Base-by-base conservation (phyloP, 2,797 vertebrate species). In the Melanotaenia parkinsoni region DNA sequence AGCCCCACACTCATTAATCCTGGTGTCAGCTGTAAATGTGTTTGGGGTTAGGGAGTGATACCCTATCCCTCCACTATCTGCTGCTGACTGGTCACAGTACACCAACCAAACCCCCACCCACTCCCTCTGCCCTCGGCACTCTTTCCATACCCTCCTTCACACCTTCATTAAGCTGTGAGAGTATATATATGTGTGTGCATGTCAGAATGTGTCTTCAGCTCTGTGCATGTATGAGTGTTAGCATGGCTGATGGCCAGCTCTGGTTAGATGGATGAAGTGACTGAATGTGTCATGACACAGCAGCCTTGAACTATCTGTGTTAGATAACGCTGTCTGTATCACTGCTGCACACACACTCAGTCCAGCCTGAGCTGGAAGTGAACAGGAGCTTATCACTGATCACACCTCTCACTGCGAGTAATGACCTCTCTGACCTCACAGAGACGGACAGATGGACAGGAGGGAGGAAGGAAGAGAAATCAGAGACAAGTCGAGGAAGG, bases 1-100 rank as follows among this genome's bases (percentile, higher is more conserved):
- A 80, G 92, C 90, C 93, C 94, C 87, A 91, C 72, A 71, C 94
- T 94, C 96, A 97, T 98, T 96, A 96, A 98, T 98, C 97, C 97
- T 95, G 81, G 91, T 96, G 96, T 96, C 97, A 97, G 94, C 92
- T 92, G 88, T 95, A 96, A 97, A 96, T 96, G 95, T 95, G 92
- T 95, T 96, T 95, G 93, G 79, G 91, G 91, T 95, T 96, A 93
- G 93, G 89, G 87, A 87, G 93, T 91, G 95, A 95, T 96, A 95
- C 91, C 89, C 92, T 93, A 92, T 96, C 95, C 93, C 82, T 88
- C 74, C 92, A 93, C 92, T 94, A 96, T 94, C 92, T 90, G 87
- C 90, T 86, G 76, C 87, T 76, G 79, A 84, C 88, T 91, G 91
- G 92, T 91, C 90, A 88, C 87, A 88, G 90, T 91, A 83, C 81